Base-by-base conservation (phyloP, 2,113 vertebrate species). In the Ivindomyrus marchei region DNA sequence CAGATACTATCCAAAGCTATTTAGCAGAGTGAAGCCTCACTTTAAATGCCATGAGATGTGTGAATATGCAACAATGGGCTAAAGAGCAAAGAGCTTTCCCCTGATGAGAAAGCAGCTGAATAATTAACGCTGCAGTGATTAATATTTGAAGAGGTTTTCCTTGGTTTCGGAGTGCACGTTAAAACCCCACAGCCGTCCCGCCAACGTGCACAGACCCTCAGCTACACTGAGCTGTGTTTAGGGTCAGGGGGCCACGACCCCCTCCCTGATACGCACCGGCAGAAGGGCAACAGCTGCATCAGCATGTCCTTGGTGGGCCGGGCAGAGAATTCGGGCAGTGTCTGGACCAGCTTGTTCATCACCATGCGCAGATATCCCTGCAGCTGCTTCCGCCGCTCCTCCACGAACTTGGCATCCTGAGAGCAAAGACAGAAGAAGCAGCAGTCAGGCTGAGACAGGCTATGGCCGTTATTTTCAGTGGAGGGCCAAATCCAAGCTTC, bases 291-390 rank as follows among this genome's bases (percentile, higher is more conserved):
- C 93, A 99, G 94, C 84, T 96, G 97, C 90, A 97, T 95, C 87
- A 99, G 96, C 24, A 96, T 97, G 93, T 99, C 98, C 93, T 99
- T 99, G 95, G 96, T 97, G 92, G 98, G 98, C 58, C 88, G 96
- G 94, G 97, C 93, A 15, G 96, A 95, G 92, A 99, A 99, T 94
- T 98, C 97, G 3, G 98, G 98, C 92, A 98, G 95, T 19, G 96
- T 96, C 94, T 99, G 98, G 94, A 99, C 97, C 91, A 99, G 94
- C 94, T 99, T 99, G 96, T 99, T 99, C 98, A 99, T 98, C 94
- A 99, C 96, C 0, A 93, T 97, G 89, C 98, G 97, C 91, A 99
- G 95, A 95, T 99, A 99, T 89, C 93, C 95, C 94, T 99, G 98
- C 74, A 99, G 96, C 93, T 98, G 98, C 92, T 99, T 99, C 91